A percentile compares a stretch with the other conserved stretches of the same genome.
These are phyloP conservation scores for Exephanes ischioxanthus DNA, from an alignment of 2,888 invertebrate genomes.

Conservation along the genomic window DNA sequence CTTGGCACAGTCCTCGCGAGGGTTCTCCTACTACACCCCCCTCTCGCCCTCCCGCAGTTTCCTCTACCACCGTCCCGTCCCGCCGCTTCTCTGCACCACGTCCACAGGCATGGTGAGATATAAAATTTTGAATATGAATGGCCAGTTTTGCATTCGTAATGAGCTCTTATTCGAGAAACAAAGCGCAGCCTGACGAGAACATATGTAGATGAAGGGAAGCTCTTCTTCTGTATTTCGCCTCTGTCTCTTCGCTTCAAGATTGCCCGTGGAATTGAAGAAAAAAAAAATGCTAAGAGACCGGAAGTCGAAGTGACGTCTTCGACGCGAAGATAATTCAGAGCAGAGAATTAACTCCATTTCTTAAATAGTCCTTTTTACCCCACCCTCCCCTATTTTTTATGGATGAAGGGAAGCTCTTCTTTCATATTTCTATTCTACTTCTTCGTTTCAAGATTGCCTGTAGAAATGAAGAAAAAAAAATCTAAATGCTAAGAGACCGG, in stretches of 20 bases:
- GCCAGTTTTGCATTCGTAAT: conserved; percentile 95
- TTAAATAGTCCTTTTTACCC: not conserved
- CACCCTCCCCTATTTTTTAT: conserved; percentile 78
- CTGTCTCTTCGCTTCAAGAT: conserved; percentile 16
- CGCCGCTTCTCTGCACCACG: conserved; percentile 75
- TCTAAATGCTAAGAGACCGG: conserved; percentile 40
- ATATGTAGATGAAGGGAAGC: conserved; percentile 86
- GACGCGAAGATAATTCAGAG: conserved; percentile 12
- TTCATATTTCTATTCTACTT: not conserved
- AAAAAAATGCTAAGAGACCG: conserved; percentile 45
- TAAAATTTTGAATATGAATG: conserved; percentile 97
- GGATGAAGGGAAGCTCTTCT: conserved; percentile 83
- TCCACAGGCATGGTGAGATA: conserved; percentile 86
- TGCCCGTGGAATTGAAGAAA: conserved; percentile 45
- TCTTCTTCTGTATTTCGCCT: conserved; percentile 13
- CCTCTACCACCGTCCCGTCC: conserved; percentile 49
- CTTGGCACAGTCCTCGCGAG: conserved; percentile 85
- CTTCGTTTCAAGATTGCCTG: conserved; percentile 9
- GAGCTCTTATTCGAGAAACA: conserved; percentile 87
- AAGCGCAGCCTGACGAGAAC: conserved; percentile 87
- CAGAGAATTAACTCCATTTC: not conserved
- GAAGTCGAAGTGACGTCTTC: conserved; percentile 33
- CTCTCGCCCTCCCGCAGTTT: conserved; percentile 81
- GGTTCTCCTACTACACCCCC: conserved; percentile 9
- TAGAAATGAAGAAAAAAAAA: conserved; percentile 53